These are phyloP conservation scores for Erebia palarica DNA, from an alignment of 2,888 invertebrate species.

Conservation along the genomic window DNA sequence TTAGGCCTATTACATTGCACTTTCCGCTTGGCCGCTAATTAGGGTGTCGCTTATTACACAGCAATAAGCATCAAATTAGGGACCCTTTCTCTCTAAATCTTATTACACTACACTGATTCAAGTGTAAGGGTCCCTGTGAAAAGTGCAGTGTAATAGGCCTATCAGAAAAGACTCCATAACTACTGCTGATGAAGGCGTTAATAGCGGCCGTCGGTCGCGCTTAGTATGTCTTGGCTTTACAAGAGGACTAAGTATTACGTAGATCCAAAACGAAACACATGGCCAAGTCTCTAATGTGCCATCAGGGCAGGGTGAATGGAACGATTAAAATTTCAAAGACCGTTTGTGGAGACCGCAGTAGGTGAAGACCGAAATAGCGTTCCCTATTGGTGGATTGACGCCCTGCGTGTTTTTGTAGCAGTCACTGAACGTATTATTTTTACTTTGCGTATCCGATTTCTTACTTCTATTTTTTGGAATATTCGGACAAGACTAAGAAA, in stretches of 20 bases:
- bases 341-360: conserved; percentile 57
- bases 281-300: conserved; percentile 66
- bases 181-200: too few species aligned
- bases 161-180: too few species aligned
- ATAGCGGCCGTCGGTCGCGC: not conserved
- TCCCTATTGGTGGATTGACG: conserved; percentile 68
- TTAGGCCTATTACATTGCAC: too few species aligned
- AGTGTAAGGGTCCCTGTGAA: too few species aligned
- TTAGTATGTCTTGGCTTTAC: not conserved
- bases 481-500: not conserved
- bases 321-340: conserved; percentile 81
- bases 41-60: too few species aligned
- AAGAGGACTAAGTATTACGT: conserved; percentile 22
- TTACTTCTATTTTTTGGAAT: not conserved
- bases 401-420: conserved; percentile 42
- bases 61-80: too few species aligned
- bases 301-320: conserved; percentile 77
- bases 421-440: conserved; percentile 39
- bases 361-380: conserved; percentile 73
- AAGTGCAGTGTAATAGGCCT: too few species aligned
- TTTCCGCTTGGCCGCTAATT: too few species aligned
- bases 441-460: conserved; percentile 47
- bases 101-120: too few species aligned
- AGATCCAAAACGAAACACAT: conserved; percentile 44
- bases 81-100: too few species aligned